These are phyloP conservation scores for Malurus elegans DNA, from an alignment of 2,113 vertebrate genomes.

Conservation along the genomic window DNA sequence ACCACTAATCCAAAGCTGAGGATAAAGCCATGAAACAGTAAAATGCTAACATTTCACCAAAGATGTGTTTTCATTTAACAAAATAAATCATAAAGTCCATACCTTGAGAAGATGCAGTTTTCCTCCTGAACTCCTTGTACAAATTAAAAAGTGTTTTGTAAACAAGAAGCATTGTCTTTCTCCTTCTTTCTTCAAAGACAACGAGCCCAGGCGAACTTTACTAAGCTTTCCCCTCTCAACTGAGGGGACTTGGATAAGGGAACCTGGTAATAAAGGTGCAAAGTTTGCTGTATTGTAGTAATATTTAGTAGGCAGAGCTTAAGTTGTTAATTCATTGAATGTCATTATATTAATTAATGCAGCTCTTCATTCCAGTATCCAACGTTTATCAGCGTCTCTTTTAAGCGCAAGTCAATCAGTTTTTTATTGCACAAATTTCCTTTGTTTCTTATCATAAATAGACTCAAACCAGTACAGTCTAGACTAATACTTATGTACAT, in stretches of 20 bases:
- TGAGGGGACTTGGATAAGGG: constrained; percentile 96
- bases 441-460: background rate
- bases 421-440: background rate
- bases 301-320: background rate
- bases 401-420: background rate
- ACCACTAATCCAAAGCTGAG: background rate
- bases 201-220: constrained; percentile 93
- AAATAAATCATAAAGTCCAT: constrained; percentile 1
- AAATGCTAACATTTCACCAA: background rate
- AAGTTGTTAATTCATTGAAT: background rate
- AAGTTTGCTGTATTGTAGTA: constrained; percentile 19
- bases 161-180: constrained; percentile 98
- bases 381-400: background rate
- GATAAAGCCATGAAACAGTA: background rate
- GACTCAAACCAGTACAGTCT: background rate
- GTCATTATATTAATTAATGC: background rate
- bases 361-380: background rate
- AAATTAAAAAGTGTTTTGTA: constrained; percentile 97
- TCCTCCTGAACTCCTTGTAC: constrained; percentile 97
- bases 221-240: constrained; percentile 96
- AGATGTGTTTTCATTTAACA: background rate
- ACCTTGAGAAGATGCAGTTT: constrained; percentile 98
- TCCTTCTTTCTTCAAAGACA: constrained; percentile 97
- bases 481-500: background rate
- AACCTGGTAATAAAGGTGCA: constrained; percentile 80